phyloP scores from a whole-genome alignment of 1,140 invertebrate species.

The Charaxes varanes region DNA sequence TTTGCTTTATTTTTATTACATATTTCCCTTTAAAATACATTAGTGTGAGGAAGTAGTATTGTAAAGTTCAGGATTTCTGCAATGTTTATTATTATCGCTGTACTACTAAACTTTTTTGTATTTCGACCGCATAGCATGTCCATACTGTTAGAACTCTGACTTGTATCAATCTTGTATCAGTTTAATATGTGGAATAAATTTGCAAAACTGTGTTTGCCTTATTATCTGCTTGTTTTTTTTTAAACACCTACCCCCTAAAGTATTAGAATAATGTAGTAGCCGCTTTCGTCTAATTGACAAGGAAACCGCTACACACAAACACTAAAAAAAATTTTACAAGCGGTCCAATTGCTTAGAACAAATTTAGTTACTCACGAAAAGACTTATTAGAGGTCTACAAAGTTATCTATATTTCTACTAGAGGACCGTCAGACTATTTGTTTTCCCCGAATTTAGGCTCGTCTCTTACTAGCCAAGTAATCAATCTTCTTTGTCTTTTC shows the following conservation, averaged over 20 bases:
- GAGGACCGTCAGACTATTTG: no score
- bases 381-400: no score
- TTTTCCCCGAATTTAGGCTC: no score
- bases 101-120: slow-evolving; percentile 67
- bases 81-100: slow-evolving; percentile 67
- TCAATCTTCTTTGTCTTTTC: no score
- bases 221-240: slow-evolving; percentile 69
- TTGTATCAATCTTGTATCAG: slow-evolving; percentile 73
- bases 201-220: slow-evolving; percentile 74
- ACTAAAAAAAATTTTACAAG: no score
- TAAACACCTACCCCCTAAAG: slow-evolving; percentile 15
- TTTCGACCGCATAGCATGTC: slow-evolving; percentile 66
- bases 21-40: slow-evolving; percentile 69
- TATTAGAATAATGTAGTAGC: slow-evolving; percentile 21
- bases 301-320: no score
- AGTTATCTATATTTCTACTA: no score
- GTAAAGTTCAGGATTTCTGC: slow-evolving; percentile 70
- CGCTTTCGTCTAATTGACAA: no score
- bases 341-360: no score
- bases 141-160: slow-evolving; percentile 67
- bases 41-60: slow-evolving; percentile 70
- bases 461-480: no score
- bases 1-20: slow-evolving; percentile 72
- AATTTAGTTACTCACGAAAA: no score
- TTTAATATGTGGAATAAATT: slow-evolving; percentile 74